Evolutionary conservation across 1,140 invertebrate species (phyloP).

Genomic region (Zaprionus taronus): DNA sequence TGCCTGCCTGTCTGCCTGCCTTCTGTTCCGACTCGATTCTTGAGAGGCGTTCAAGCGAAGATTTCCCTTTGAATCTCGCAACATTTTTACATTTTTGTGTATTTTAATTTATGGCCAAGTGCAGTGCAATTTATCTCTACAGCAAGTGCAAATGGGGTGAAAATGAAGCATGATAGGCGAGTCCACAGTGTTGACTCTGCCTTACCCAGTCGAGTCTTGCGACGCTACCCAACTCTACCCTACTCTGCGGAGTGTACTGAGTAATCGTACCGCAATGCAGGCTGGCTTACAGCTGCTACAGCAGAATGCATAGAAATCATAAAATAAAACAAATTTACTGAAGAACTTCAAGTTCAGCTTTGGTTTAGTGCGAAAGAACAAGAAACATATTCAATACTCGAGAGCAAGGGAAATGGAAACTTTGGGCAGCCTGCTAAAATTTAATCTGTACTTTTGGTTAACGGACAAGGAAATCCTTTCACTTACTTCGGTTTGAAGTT

Average conservation of each 20-base stretch:
- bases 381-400: not conserved
- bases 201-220: not conserved
- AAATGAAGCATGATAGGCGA: constrained; percentile 16
- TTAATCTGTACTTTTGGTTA: not conserved
- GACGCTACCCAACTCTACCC: not conserved
- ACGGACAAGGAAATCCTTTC: not conserved
- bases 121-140: constrained; percentile 54
- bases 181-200: not conserved
- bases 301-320: not conserved
- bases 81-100: constrained; percentile 17
- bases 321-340: not conserved
- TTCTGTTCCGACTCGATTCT: constrained; percentile 55
- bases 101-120: constrained; percentile 67
- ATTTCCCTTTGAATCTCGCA: constrained; percentile 46
- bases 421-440: not conserved
- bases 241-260: not conserved
- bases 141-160: constrained; percentile 26
- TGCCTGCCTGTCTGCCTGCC: constrained; percentile 6
- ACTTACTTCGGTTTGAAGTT: not conserved
- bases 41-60: constrained; percentile 65
- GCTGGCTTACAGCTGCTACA: constrained; percentile 34
- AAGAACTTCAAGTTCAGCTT: not conserved
- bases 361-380: not conserved
- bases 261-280: constrained; percentile 39
- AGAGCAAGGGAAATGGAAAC: not conserved